A percentile compares a stretch with the other conserved stretches of the same genome.
Conservation (phyloP, 2,888 invertebrate species). For the Lucinisca nassula region DNA sequence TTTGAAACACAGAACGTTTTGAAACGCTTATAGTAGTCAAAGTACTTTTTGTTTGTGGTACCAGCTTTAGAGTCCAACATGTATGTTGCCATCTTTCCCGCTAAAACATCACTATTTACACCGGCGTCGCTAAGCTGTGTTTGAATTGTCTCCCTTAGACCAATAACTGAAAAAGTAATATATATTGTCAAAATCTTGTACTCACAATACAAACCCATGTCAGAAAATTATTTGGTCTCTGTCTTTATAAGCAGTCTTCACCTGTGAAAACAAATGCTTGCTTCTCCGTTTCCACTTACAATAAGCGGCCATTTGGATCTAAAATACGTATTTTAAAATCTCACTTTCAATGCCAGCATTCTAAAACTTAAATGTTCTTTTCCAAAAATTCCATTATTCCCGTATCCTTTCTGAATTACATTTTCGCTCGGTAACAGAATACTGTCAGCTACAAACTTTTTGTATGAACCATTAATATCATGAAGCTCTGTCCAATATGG, state of each 20-base stretch:
- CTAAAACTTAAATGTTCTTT: neutral
- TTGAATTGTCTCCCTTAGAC: conserved; percentile 5
- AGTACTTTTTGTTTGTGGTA: conserved; percentile 34
- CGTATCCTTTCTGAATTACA: neutral
- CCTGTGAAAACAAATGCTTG: too few species aligned
- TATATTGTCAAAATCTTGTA: neutral
- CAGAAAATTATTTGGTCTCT: neutral
- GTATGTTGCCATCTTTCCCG: conserved; percentile 8
- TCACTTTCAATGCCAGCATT: neutral
- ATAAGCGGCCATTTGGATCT: too few species aligned
- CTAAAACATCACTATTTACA: neutral
- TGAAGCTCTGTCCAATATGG: conserved; percentile 7
- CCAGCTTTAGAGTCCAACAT: conserved; percentile 36
- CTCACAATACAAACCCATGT: neutral
- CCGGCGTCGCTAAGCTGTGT: neutral
- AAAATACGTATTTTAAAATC: too few species aligned
- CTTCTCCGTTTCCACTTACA: too few species aligned
- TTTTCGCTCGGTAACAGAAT: neutral
- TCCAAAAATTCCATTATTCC: neutral
- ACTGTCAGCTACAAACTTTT: neutral
- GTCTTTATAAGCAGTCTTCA: neutral
- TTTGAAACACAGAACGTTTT: too few species aligned
- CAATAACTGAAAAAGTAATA: conserved; percentile 28
- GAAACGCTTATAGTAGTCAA: conserved; percentile 23
- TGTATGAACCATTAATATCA: neutral